Evolutionary conservation across 2,113 vertebrate species (phyloP), one percentile per base, ranked within the genome.

Genomic region (Triplophysa siluroides): DNA sequence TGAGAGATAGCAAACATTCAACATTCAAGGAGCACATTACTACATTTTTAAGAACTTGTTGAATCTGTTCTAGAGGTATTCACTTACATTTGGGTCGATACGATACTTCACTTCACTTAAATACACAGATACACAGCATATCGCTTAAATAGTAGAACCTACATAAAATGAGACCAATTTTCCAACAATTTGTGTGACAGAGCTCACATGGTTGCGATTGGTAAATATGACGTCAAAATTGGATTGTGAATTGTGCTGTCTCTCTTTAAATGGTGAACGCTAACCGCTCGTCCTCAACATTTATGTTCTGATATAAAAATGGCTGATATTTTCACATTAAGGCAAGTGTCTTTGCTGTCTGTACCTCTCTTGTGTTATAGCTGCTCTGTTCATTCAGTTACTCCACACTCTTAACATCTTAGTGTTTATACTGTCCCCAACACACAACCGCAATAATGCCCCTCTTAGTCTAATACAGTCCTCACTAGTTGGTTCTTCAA

Each of bases 341-440:
- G 63, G 47, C 38, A 47, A 43, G 61, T 66, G 29, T 80, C 61
- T 66, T 60, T 75, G 73, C 73, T 65, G 45, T 66, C 43, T 76
- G 61, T 60, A 38, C 68, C 66, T 65, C 75, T 68, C 78, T 77
- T 72, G 87, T 86, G 84, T 88, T 86, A 88, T 70, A 68, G 87
- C 87, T 88, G 87, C 80, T 86, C 87, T 86, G 87, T 85, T 82
- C 60, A 72, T 86, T 86, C 83, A 86, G 84, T 85, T 78, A 19
- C 8, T 43, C 52, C 69, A 33, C 11, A 62, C 54, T 19, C 54
- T 21, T 1, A n/a, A n/a, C 54, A 58, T 58, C 0, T 7, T 21
- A 16, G 13, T 52, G 14, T 52, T 52, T 52, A 52, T 52, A 18
- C 47, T 52, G 47, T 52, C 50, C 16, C 54, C 1, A 12, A 41